Base-by-base conservation (phyloP, 2,113 vertebrate species). In the Oncorhynchus nerka region DNA sequence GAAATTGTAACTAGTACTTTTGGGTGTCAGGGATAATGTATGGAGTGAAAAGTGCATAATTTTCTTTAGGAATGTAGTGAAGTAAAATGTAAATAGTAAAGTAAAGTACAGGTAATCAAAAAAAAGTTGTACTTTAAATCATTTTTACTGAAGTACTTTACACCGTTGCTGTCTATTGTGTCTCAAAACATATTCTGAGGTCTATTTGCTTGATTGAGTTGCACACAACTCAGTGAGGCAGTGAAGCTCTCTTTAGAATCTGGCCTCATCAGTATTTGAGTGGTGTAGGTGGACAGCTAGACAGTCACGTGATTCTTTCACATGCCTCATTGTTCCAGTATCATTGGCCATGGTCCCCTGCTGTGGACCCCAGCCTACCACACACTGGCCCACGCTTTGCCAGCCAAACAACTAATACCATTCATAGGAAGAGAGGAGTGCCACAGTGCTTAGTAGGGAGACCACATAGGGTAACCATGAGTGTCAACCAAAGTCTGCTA, bases 321-420 rank as follows among this genome's bases (percentile, higher is more conserved):
- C 48, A 61, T 22, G 30, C 70, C 51, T 68, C 48, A 59, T 24
- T 73, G 65, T 59, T 48, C 77, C 28, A 55, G 49, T 65, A 49
- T n/a, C 49, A 73, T 48, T 74, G 65, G 57, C 71, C 51, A 70
- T 69, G 71, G 34, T 13, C 30, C 48, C 67, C 57, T 48, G 11
- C 59, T 26, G 24, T 75, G 45, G 49, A 69, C 67, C 34, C 34
- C 65, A 62, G 51, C 39, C 55, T 70, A 55, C 57, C 75, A 76
- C 75, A 70, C 22, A 70, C 9, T 65, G 22, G n/a, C 68, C 66
- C 65, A 65, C 32, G 32, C 48, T 19, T 19, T 30, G 57, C 28
- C 45, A 70, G 55, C 51, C 72, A 70, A 64, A 74, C 77, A 79
- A 61, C 49, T 30, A 12, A 19, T 20, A 6, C 32, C 45, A 49